Percentiles rank a stretch among this genome's conserved stretches.
Evolutionary conservation across 1,140 invertebrate genomes (phyloP).

Genomic region (Cotesia chilonis): DNA sequence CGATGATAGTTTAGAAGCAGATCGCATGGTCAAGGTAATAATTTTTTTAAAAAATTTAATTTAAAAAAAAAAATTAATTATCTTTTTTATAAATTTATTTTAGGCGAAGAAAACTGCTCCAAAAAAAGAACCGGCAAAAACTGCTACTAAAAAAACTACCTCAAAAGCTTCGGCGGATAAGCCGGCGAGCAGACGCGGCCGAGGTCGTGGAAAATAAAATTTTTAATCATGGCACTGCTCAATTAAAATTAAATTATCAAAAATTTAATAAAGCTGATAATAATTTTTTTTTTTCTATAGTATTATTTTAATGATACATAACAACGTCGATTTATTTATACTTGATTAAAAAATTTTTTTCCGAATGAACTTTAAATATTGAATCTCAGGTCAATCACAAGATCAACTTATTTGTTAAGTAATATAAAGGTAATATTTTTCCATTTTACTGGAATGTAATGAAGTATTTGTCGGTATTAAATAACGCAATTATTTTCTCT

Average conservation of each 20-base stretch:
- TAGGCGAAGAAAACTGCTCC: conserved; percentile 55
- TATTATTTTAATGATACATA: too few relatives aligned
- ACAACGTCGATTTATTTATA: too few relatives aligned
- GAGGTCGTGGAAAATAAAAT: conserved; percentile 50
- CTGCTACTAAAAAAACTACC: conserved; percentile 36
- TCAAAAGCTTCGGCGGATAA: conserved; percentile 32
- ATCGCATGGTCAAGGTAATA: conserved; percentile 82
- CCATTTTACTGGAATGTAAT: too few relatives aligned
- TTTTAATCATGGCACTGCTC: not conserved
- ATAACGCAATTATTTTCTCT: not conserved
- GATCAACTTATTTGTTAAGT: conserved; percentile 1
- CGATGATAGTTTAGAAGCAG: conserved; percentile 74
- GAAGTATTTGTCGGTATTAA: too few relatives aligned
- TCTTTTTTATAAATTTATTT: conserved; percentile 31
- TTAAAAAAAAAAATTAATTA: not conserved
- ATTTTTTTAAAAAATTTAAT: conserved; percentile 17
- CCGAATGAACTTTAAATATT: not conserved
- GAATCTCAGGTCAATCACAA: not conserved
- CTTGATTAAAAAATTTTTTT: not conserved
- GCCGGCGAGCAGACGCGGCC: conserved; percentile 43
- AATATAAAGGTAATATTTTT: too few relatives aligned
- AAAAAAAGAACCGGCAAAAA: conserved; percentile 34
- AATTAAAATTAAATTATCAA: conserved; percentile 1
- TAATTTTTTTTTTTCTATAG: too few relatives aligned
- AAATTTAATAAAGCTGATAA: not conserved